phyloP scores from a whole-genome alignment of 2,888 invertebrate genomes.

The Camponotus fellah region DNA sequence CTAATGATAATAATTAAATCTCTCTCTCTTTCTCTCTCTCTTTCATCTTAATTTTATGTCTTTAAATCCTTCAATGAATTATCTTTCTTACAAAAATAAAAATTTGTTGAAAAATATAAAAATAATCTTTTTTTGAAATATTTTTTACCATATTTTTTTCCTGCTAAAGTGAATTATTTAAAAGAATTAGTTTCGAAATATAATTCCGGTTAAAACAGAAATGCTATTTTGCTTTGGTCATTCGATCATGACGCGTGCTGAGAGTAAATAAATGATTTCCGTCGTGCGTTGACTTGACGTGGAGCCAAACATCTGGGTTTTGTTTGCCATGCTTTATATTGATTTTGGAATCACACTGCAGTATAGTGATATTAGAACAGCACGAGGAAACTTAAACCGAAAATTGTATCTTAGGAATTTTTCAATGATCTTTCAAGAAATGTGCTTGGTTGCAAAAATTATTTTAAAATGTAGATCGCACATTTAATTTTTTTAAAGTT shows the following conservation, averaged over 20 bases:
- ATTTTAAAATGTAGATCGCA: neutral
- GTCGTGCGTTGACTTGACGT: slow-evolving; percentile 35
- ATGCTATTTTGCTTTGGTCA: slow-evolving; percentile 4
- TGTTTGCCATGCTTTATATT: slow-evolving; percentile 45
- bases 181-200: neutral
- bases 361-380: slow-evolving; percentile 18
- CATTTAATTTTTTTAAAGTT: neutral
- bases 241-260: slow-evolving; percentile 7
- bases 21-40: too few species aligned
- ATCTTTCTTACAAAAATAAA: neutral
- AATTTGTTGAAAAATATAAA: neutral
- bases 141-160: neutral
- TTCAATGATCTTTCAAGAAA: neutral
- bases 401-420: slow-evolving; percentile 24
- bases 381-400: neutral
- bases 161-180: neutral
- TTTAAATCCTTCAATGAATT: neutral
- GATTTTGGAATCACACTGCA: slow-evolving; percentile 41
- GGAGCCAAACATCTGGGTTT: slow-evolving; percentile 51
- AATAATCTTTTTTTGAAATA: neutral
- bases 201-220: neutral
- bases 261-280: slow-evolving; percentile 48
- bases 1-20: neutral
- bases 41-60: neutral
- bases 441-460: neutral